Conservation (phyloP, 2,888 invertebrate species). For the Mythimna pallens region DNA sequence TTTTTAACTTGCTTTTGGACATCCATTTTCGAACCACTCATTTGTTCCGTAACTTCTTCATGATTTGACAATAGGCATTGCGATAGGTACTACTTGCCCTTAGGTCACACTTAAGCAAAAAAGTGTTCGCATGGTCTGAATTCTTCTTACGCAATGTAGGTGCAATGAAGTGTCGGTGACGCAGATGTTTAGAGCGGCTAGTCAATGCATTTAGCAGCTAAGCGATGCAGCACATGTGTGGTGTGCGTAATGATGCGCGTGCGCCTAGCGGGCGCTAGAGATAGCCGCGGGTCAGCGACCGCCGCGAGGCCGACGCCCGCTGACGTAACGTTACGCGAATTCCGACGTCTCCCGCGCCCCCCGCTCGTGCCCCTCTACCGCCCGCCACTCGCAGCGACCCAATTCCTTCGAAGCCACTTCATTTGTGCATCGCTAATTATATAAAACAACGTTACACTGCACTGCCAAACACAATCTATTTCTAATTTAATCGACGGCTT, state of each 20-base stretch:
- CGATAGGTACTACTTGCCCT: neutral
- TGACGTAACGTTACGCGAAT: constrained; percentile 91
- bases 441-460: constrained; percentile 81
- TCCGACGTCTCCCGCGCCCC: constrained; percentile 78
- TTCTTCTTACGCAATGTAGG: constrained; percentile 17
- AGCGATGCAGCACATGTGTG: constrained; percentile 61
- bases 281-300: constrained; percentile 89
- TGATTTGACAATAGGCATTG: neutral
- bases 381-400: constrained; percentile 82
- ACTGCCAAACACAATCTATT: constrained; percentile 84
- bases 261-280: constrained; percentile 85
- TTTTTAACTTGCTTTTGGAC: constrained; percentile 19
- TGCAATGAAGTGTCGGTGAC: constrained; percentile 35
- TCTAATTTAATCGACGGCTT: constrained; percentile 78
- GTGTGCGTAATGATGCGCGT: constrained; percentile 80
- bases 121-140: constrained; percentile 1
- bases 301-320: constrained; percentile 88
- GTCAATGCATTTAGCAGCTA: constrained; percentile 57
- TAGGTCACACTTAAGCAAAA: constrained; percentile 7
- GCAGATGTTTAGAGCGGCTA: constrained; percentile 37
- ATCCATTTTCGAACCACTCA: neutral
- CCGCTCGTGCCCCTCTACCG: constrained; percentile 51
- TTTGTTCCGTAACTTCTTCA: constrained; percentile 18
- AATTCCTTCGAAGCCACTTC: constrained; percentile 89
- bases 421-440: constrained; percentile 89